Conservation (phyloP, 1,140 invertebrate genomes). For the Hyles vespertilio region DNA sequence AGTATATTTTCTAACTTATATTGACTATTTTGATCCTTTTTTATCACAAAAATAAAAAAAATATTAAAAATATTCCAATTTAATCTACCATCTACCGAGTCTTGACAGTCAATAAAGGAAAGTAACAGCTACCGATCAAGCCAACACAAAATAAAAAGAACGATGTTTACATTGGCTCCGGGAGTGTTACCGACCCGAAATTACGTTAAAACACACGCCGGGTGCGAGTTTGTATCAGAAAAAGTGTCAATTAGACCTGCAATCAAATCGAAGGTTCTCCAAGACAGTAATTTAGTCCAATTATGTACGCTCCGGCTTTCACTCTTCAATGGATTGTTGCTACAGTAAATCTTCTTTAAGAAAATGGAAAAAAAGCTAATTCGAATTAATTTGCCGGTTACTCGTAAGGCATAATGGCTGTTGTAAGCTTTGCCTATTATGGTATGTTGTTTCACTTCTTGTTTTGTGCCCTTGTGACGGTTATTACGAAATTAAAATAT, state of each 20-base stretch:
- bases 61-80: no score
- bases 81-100: no score
- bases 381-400: not conserved
- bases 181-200: no score
- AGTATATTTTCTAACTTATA: no score
- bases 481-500: slow-evolving; percentile 15
- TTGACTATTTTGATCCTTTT: no score
- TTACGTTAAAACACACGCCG: no score
- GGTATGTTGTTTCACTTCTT: slow-evolving; percentile 10
- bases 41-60: no score
- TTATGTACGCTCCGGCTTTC: slow-evolving; percentile 27
- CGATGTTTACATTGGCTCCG: no score
- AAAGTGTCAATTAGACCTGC: slow-evolving; percentile 18
- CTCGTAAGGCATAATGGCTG: slow-evolving; percentile 2
- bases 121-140: no score
- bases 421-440: slow-evolving; percentile 15
- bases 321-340: slow-evolving; percentile 17
- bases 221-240: slow-evolving; percentile 18
- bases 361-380: slow-evolving; percentile 19
- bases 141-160: no score
- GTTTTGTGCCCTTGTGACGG: slow-evolving; percentile 14
- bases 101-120: no score
- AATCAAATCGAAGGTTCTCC: slow-evolving; percentile 18
- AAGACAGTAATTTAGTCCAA: slow-evolving; percentile 32
- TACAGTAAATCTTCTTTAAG: slow-evolving; percentile 20